Conservation (phyloP, 2,888 invertebrate genomes). For the Dichetophora obliterata region DNA sequence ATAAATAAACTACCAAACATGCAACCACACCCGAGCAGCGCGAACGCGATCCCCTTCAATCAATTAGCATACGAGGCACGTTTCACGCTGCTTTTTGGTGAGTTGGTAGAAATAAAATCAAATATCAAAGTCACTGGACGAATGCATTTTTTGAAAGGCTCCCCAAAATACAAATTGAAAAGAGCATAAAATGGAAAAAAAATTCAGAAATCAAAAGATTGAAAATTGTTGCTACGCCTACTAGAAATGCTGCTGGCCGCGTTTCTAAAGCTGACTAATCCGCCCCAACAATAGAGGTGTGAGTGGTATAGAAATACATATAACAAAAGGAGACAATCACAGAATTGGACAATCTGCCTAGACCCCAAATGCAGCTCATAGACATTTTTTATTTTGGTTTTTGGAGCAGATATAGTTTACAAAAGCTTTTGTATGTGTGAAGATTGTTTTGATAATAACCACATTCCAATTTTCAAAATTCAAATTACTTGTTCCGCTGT, state of each 20-base stretch:
- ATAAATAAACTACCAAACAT: background rate
- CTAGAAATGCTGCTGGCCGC: constrained; percentile 56
- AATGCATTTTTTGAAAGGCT: constrained; percentile 11
- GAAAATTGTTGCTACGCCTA: constrained; percentile 28
- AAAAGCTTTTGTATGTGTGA: background rate
- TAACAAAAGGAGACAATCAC: too few relatives aligned
- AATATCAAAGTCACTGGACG: background rate
- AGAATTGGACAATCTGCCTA: too few relatives aligned
- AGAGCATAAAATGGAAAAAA: constrained; percentile 1
- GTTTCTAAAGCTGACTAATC: constrained; percentile 63
- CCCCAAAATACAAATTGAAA: constrained; percentile 12
- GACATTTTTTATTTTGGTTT: background rate
- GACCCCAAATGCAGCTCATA: too few relatives aligned
- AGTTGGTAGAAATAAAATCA: background rate
- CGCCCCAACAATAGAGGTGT: constrained; percentile 52
- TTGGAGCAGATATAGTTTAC: background rate
- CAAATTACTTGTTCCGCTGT: too few relatives aligned
- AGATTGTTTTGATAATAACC: too few relatives aligned
- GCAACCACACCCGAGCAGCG: background rate
- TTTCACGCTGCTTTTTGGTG: constrained; percentile 5
- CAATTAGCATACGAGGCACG: constrained; percentile 35
- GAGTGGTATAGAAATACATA: background rate
- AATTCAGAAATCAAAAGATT: constrained; percentile 1
- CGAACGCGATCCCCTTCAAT: background rate
- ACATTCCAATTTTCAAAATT: too few relatives aligned